Conservation (phyloP, 2,797 vertebrate genomes). For the Podarcis siculus region DNA sequence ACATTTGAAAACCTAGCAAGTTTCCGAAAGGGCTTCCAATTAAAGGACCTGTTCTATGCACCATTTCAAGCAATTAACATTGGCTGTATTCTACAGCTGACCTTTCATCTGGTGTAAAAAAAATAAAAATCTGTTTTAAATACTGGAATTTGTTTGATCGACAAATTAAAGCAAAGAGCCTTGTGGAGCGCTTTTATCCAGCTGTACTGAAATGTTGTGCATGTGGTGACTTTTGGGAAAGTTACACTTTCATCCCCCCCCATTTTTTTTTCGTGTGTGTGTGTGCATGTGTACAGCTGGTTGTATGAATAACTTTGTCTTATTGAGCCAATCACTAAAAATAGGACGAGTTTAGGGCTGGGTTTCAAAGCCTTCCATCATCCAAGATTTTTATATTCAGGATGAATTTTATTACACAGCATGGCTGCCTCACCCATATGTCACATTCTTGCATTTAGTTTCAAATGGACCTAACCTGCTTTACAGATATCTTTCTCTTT, state of each 20-base stretch:
- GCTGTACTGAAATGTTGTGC: slow-evolving; percentile 12
- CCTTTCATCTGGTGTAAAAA: slow-evolving; percentile 16
- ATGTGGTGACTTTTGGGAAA: slow-evolving; percentile 3
- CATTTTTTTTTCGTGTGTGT: not conserved
- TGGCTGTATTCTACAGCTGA: slow-evolving; percentile 5
- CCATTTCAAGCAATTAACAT: slow-evolving; percentile 28
- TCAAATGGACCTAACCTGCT: not conserved
- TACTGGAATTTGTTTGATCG: slow-evolving; percentile 16
- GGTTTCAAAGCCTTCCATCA: slow-evolving; percentile 5
- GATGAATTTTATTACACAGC: slow-evolving; percentile 4
- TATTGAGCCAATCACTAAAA: slow-evolving; percentile 15
- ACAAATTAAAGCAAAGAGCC: slow-evolving; percentile 12
- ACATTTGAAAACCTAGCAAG: not conserved
- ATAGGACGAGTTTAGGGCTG: not conserved
- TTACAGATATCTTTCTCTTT: not conserved
- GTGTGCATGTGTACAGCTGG: slow-evolving; percentile 9
- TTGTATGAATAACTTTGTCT: not conserved
- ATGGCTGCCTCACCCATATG: not conserved
- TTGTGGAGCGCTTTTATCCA: not conserved
- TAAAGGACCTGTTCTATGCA: slow-evolving; percentile 14
- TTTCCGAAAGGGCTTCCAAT: slow-evolving; percentile 21
- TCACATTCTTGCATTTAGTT: not conserved
- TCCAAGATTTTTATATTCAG: not conserved
- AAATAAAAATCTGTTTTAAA: slow-evolving; percentile 38
- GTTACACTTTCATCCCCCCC: not conserved